Base-by-base conservation (phyloP, 2,888 invertebrate genomes). In the Muscina levida region DNA sequence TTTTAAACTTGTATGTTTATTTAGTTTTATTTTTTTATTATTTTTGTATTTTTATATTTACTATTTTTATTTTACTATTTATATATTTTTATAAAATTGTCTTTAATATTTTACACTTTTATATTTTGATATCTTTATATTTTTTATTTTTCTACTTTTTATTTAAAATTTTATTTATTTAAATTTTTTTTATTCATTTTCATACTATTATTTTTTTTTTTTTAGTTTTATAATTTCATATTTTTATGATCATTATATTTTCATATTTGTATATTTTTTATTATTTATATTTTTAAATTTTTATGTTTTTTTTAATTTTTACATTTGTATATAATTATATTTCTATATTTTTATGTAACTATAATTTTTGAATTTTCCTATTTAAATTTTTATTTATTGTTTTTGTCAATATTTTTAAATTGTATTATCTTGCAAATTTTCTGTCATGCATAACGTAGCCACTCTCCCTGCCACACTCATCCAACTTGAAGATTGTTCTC, bases 151-250 rank as follows among this genome's bases (percentile, higher is more conserved):
- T 46, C n/a, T 46, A 85, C 85, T 87, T 84, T 84, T 85, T 85
- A 82, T 86, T 82, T 79, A 85, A 83, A 85, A 65, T 65, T 65
- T 85, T 85, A 85, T 85, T 84, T 80, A 76, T 84, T 77, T 84
- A 84, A 44, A 72, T 72, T 59, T 72, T 26, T 48, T 15, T 66
- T 79, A 70, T 42, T 82, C 72, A 84, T 84, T 86, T 82, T 79
- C 59, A 51, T 84, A 80, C 71, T 72, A 79, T 72, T 83, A 77
- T 85, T 83, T 79, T 70, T 44, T 82, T 68, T 77, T 77, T 72
- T 71, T 44, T 46, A 44, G 6, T 46, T 46, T 11, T 46, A 11
- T 46, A 46, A 11, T 46, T 46, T 46, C 6, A 11, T 46, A 11
- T 11, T 46, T 46, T 46, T 46, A 46, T 46, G 6, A 10, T 10